Conservation (phyloP, 2,113 vertebrate species). For the Dolichotis patagonum region DNA sequence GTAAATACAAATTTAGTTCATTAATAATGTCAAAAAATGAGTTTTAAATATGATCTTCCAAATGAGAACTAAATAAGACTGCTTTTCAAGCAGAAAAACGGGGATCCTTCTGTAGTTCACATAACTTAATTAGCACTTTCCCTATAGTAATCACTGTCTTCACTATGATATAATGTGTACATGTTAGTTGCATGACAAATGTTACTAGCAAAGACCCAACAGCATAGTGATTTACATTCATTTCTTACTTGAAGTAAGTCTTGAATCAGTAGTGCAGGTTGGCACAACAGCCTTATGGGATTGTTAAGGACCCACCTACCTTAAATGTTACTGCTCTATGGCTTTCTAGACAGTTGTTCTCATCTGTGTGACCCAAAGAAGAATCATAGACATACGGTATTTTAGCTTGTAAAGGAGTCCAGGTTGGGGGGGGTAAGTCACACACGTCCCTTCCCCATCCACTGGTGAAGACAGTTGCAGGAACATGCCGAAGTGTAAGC, state of each 20-base stretch:
- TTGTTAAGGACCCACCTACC: accelerated
- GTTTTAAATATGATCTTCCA: background rate
- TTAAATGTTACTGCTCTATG: background rate
- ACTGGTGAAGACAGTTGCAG: background rate
- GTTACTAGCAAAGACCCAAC: background rate
- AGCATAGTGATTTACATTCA: background rate
- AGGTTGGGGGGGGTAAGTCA: background rate
- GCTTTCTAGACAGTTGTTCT: background rate
- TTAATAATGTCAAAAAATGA: conserved; percentile 39
- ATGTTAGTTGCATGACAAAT: background rate
- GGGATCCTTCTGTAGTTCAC: background rate
- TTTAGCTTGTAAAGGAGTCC: background rate
- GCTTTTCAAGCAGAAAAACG: conserved; percentile 30
- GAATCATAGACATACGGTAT: background rate
- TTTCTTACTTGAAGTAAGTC: background rate
- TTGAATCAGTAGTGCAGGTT: background rate
- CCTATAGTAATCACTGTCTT: background rate
- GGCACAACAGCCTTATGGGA: background rate
- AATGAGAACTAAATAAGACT: conserved; percentile 22
- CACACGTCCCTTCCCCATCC: background rate
- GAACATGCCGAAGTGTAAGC: background rate
- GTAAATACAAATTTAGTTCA: conserved; percentile 42
- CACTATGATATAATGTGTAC: background rate
- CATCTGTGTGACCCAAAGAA: background rate
- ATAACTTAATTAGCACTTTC: background rate